Conservation (phyloP, 2,113 vertebrate genomes). For the Phasianus colchicus region DNA sequence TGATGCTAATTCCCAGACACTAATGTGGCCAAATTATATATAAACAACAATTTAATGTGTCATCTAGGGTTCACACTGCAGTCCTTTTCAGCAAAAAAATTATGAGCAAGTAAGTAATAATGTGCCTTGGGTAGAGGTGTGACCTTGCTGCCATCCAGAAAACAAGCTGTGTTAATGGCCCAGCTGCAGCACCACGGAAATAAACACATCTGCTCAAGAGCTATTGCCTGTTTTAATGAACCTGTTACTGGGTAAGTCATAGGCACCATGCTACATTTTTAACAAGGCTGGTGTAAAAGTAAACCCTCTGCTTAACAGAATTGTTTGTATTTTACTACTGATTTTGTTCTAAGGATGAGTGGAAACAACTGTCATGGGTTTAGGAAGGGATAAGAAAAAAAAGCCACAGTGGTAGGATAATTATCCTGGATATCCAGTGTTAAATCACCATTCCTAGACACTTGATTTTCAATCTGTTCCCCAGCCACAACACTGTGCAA, state of each 20-base stretch:
- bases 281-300: not conserved
- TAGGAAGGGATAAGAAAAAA: not conserved
- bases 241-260: not conserved
- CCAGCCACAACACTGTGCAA: rapidly evolving
- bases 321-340: not conserved
- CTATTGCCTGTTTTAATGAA: not conserved
- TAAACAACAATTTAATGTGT: not conserved
- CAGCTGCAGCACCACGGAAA: not conserved
- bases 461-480: not conserved
- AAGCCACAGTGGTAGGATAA: not conserved
- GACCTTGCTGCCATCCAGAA: not conserved
- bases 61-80: not conserved
- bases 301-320: not conserved
- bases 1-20: not conserved
- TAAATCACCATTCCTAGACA: not conserved
- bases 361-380: not conserved
- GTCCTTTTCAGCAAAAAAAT: not conserved
- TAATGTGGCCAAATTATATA: not conserved
- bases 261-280: not conserved
- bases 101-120: not conserved
- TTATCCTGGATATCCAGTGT: not conserved
- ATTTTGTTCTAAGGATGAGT: not conserved
- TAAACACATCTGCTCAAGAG: not conserved
- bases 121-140: not conserved
- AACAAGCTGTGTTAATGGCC: not conserved